phyloP scores from a whole-genome alignment of 2,888 invertebrate genomes.

The Lasioglossum pauxillum region DNA sequence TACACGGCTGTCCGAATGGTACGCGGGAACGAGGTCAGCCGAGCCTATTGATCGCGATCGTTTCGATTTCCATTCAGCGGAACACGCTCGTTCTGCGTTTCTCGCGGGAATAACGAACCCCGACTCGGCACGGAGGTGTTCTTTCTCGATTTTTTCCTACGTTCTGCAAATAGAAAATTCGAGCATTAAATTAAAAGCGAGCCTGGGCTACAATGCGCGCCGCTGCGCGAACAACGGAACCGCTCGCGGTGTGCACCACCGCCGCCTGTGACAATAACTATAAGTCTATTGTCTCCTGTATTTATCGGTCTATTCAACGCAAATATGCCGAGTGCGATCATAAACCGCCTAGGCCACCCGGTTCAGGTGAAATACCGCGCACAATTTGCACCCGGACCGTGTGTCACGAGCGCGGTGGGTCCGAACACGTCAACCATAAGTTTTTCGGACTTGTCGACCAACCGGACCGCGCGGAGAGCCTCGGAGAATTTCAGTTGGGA shows the following conservation, averaged over 20 bases:
- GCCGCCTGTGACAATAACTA: slow-evolving; percentile 70
- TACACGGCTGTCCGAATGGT: slow-evolving; percentile 50
- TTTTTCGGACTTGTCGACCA: background rate
- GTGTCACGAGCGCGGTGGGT: slow-evolving; percentile 62
- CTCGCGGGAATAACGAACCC: slow-evolving; percentile 56
- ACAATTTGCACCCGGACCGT: slow-evolving; percentile 65
- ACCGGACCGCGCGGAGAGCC: background rate
- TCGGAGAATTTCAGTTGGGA: background rate
- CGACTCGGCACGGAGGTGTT: slow-evolving; percentile 4
- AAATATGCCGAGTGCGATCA: slow-evolving; percentile 72
- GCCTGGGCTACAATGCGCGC: slow-evolving; percentile 53
- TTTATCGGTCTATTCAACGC: slow-evolving; percentile 75
- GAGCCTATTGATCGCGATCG: slow-evolving; percentile 56
- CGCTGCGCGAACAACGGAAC: slow-evolving; percentile 1
- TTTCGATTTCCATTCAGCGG: slow-evolving; percentile 55
- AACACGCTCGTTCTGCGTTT: slow-evolving; percentile 32
- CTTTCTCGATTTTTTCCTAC: background rate
- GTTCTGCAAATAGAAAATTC: slow-evolving; percentile 59
- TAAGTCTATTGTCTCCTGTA: slow-evolving; percentile 74
- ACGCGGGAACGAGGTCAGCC: slow-evolving; percentile 61
- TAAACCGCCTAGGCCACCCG: slow-evolving; percentile 61
- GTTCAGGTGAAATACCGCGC: slow-evolving; percentile 67
- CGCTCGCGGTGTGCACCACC: slow-evolving; percentile 4
- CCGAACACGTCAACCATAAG: slow-evolving; percentile 48
- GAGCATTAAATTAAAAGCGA: slow-evolving; percentile 68